Evolutionary conservation across 2,888 invertebrate genomes (phyloP).

Genomic region (Morpho helenor): DNA sequence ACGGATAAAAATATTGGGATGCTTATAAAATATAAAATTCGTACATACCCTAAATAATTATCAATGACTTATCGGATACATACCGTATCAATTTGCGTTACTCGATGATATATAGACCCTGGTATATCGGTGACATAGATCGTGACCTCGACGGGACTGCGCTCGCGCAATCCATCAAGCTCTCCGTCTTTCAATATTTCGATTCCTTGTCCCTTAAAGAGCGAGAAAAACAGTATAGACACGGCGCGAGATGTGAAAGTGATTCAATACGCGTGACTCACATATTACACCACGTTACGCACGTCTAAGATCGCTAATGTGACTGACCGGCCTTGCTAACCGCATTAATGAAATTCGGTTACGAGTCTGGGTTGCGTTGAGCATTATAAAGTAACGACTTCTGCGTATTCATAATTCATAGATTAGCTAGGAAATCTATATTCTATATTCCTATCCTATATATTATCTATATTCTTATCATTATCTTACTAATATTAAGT

Average conservation of each 20-base stretch:
- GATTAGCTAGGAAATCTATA: not conserved
- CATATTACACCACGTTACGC: constrained; percentile 46
- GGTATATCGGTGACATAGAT: too few relatives aligned
- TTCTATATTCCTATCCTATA: too few relatives aligned
- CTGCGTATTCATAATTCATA: not conserved
- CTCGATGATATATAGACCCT: too few relatives aligned
- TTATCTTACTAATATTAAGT: too few relatives aligned
- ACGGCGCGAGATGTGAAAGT: constrained; percentile 31
- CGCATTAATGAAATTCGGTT: constrained; percentile 22
- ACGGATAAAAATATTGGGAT: too few relatives aligned
- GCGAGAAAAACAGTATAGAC: constrained; percentile 11
- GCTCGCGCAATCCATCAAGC: constrained; percentile 39
- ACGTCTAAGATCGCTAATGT: constrained; percentile 40
- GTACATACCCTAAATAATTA: too few relatives aligned
- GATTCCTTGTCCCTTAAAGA: not conserved
- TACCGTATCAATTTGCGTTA: too few relatives aligned
- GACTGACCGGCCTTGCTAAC: constrained; percentile 58
- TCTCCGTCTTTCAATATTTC: not conserved
- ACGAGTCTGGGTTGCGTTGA: constrained; percentile 7
- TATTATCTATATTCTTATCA: too few relatives aligned
- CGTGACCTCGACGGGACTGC: too few relatives aligned
- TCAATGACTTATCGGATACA: too few relatives aligned
- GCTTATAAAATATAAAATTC: too few relatives aligned
- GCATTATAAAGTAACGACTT: not conserved
- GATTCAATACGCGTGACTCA: constrained; percentile 37